phyloP scores from a whole-genome alignment of 2,888 invertebrate genomes.

The Acrobasis consociella region DNA sequence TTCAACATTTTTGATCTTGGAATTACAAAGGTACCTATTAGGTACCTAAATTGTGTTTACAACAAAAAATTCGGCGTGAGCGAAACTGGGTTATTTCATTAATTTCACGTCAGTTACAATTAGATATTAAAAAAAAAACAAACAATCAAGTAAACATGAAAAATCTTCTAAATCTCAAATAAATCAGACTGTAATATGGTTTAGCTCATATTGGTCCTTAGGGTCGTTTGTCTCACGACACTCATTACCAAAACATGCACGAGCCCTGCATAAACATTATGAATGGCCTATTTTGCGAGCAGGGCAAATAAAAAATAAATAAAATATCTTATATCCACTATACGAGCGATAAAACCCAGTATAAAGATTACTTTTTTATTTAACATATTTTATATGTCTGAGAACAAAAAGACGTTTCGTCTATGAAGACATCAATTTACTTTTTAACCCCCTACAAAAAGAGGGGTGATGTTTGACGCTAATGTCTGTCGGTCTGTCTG shows the following conservation, averaged over 20 bases:
- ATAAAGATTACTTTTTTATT: conserved; percentile 10
- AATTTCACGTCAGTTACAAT: too few species aligned
- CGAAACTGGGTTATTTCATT: too few species aligned
- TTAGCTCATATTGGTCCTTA: background rate
- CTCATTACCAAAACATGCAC: conserved; percentile 15
- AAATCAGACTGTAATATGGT: background rate
- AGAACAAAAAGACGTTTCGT: background rate
- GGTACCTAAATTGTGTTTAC: too few species aligned
- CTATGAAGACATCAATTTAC: background rate
- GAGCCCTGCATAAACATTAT: conserved; percentile 5
- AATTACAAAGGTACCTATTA: too few species aligned
- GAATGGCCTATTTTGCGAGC: conserved; percentile 15
- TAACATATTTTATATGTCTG: conserved; percentile 1
- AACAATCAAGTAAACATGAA: background rate
- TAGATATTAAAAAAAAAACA: too few species aligned
- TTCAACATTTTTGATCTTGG: too few species aligned
- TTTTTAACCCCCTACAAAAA: background rate
- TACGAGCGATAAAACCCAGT: conserved; percentile 3
- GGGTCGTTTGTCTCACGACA: background rate
- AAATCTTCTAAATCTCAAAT: background rate
- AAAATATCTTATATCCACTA: conserved; percentile 8
- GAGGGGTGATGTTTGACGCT: too few species aligned
- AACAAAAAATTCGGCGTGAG: too few species aligned
- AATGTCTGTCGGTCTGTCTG: too few species aligned
- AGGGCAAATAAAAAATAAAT: conserved; percentile 12